Evolutionary conservation across 2,888 invertebrate genomes (phyloP).

Genomic region (Mechanitis messenoides): DNA sequence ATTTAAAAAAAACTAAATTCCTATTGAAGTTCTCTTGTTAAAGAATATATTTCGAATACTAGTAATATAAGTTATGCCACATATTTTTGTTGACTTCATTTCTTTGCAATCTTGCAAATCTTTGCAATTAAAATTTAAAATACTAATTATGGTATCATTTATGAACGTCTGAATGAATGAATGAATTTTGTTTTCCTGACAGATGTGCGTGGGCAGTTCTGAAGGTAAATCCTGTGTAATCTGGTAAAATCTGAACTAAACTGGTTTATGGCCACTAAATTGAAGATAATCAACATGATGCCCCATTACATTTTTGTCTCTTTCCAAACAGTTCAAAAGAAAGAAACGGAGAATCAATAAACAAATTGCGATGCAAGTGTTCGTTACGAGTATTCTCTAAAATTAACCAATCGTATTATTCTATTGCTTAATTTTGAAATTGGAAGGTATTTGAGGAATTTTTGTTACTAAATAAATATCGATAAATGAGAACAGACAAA

Average conservation of each 20-base stretch:
- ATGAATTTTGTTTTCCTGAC: too few relatives aligned
- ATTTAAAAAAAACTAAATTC: too few relatives aligned
- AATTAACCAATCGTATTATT: slow-evolving; percentile 18
- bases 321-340: slow-evolving; percentile 10
- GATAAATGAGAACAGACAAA: too few relatives aligned
- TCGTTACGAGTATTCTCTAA: slow-evolving; percentile 10
- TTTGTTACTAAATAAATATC: not conserved
- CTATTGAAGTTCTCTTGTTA: too few relatives aligned
- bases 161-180: too few relatives aligned
- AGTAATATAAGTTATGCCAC: too few relatives aligned
- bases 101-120: too few relatives aligned
- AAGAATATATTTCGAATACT: too few relatives aligned
- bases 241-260: slow-evolving; percentile 57
- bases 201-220: too few relatives aligned
- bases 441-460: not conserved
- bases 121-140: too few relatives aligned
- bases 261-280: slow-evolving; percentile 52
- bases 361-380: slow-evolving; percentile 1
- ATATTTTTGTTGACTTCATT: too few relatives aligned
- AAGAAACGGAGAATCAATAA: slow-evolving; percentile 3
- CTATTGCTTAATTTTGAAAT: slow-evolving; percentile 1
- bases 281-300: slow-evolving; percentile 45
- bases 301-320: slow-evolving; percentile 16
- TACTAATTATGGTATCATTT: too few relatives aligned
- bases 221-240: slow-evolving; percentile 19